These are phyloP conservation scores for Myiothlypis chrysogaster DNA, from an alignment of 2,797 vertebrate genomes.

Conservation along the genomic window DNA sequence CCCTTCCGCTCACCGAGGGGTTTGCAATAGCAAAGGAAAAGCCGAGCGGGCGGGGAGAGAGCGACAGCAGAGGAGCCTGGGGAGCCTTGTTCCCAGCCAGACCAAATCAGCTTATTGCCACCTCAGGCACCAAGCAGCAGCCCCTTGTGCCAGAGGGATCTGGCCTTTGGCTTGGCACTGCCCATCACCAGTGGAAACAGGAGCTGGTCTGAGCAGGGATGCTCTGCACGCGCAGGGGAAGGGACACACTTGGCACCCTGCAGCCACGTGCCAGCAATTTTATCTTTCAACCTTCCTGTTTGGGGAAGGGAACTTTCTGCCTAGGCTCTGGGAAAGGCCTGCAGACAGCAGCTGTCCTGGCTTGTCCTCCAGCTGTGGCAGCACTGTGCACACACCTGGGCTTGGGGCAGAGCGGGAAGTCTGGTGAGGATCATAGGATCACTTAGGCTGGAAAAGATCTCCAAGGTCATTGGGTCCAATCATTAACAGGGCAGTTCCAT, in stretches of 20 bases:
- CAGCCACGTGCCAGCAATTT: neutral
- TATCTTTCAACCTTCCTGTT: neutral
- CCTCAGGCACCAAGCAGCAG: neutral
- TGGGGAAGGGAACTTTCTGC: neutral
- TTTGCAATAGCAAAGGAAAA: constrained; percentile 9
- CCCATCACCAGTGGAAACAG: neutral
- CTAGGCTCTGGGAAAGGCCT: neutral
- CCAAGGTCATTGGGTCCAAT: no score
- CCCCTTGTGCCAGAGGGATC: neutral
- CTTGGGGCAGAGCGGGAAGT: neutral
- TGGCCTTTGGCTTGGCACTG: neutral
- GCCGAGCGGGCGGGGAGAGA: neutral
- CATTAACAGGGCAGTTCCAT: neutral
- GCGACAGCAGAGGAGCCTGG: neutral
- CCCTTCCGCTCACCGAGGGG: neutral
- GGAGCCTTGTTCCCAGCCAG: neutral
- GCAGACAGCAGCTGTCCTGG: neutral
- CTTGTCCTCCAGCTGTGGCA: neutral
- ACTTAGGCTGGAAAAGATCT: neutral
- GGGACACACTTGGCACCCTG: neutral
- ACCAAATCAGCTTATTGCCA: neutral
- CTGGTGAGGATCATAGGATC: neutral
- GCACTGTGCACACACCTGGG: neutral
- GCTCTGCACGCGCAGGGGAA: neutral
- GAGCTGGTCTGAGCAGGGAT: neutral